A percentile compares a stretch with the other conserved stretches of the same genome.
Conservation (phyloP, 1,140 invertebrate species). For the Zaprionus davidi region DNA sequence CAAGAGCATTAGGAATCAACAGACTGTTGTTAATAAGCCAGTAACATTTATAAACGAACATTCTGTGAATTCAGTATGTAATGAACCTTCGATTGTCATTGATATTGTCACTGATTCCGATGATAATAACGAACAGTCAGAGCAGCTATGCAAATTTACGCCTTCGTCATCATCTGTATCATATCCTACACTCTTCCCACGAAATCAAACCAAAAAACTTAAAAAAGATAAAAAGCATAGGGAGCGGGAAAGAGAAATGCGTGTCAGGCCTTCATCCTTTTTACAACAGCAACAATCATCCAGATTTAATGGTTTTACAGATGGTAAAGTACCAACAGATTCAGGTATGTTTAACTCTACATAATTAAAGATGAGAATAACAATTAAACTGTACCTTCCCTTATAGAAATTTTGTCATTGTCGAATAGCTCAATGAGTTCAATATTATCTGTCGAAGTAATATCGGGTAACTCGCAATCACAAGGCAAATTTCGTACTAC, state of each 20-base stretch:
- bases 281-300: constrained; percentile 26
- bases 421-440: constrained; percentile 83
- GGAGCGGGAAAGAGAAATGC: constrained; percentile 43
- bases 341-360: constrained; percentile 38
- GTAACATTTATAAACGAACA: constrained; percentile 45
- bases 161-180: constrained; percentile 18
- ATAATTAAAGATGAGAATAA: not conserved
- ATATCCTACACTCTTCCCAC: constrained; percentile 22
- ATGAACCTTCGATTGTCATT: constrained; percentile 64
- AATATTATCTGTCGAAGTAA: constrained; percentile 64
- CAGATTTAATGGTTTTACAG: constrained; percentile 19
- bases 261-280: not conserved
- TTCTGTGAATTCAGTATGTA: constrained; percentile 53
- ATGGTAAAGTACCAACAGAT: constrained; percentile 30
- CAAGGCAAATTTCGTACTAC: constrained; percentile 37
- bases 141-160: constrained; percentile 9
- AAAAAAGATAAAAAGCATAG: constrained; percentile 72
- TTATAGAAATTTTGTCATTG: constrained; percentile 70
- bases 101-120: constrained; percentile 77
- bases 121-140: constrained; percentile 51
- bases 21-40: constrained; percentile 10
- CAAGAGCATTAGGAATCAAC: constrained; percentile 17
- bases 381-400: not conserved
- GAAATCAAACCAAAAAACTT: constrained; percentile 49
- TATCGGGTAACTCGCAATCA: constrained; percentile 42